Evolutionary conservation across 2,797 vertebrate species (phyloP), one percentile per base, ranked within the genome.

Genomic region (Diglossa cyanea): DNA sequence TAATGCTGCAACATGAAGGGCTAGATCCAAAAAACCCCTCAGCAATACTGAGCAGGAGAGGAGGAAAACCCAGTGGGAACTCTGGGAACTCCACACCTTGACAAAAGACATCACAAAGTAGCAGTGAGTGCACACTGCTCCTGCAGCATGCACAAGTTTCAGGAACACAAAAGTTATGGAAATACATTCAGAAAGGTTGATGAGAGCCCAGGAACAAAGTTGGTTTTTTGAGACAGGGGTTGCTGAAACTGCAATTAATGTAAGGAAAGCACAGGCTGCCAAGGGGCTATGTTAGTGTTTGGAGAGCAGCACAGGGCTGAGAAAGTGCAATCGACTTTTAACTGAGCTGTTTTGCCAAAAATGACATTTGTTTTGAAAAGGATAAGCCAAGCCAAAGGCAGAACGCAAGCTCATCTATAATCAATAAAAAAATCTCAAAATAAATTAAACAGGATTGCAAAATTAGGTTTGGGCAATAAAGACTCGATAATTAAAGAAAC

Each of bases 401-500:
- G 44, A 61, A 31, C 7, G 19, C 76, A 80, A 50, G 23, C 33
- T 48, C 3, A 63, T 55, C 47, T 70, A 33, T 19, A 65, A 61
- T 17, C 30, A 31, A 60, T 58, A 4, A 21, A 82, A 54, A 61
- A 35, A 14, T 15, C 84, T 55, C 73, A 67, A 77, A 94, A 74
- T 57, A 88, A 90, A 80, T 65, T 61, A 12, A 81, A 70, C 33
- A 25, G 4, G 2, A 17, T 58, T 92, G 92, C 75, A 90, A 72
- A 96, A 87, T 39, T 17, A 47, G 10, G 51, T 86, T 96, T 85
- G 93, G 83, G 85, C 87, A 95, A 70, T 50, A 80, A 92, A 93
- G 57, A 51, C 75, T 79, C 2, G 35, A 86, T 74, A 88, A 21
- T 74, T 47, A 66, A 82, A 75, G 33, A 72, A 79, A 71, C 7